Conservation (phyloP, 2,797 vertebrate genomes). For the Peromyscus melanophrys region DNA sequence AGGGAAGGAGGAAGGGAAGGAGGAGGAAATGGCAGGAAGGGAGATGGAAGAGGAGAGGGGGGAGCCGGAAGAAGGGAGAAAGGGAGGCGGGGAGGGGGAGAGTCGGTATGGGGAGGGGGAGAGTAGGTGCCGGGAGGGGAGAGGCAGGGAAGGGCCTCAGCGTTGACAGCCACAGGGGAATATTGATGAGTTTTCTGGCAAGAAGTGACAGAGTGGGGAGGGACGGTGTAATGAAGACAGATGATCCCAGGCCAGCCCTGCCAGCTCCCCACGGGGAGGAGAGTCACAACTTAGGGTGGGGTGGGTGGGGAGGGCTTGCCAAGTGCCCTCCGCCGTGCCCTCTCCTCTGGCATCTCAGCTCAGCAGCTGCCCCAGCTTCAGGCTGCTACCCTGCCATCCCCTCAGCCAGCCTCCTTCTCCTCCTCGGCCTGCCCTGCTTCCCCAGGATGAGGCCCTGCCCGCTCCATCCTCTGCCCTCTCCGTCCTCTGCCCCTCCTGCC, state of each 20-base stretch:
- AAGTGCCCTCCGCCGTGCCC: neutral
- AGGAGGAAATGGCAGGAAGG: neutral
- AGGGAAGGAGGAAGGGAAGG: neutral
- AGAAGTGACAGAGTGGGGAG: slow-evolving; percentile 87
- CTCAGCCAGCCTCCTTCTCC: too few species aligned
- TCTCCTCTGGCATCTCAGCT: neutral
- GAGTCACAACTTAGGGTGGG: slow-evolving; percentile 35
- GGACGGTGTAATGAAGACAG: slow-evolving; percentile 90
- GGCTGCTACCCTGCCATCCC: neutral
- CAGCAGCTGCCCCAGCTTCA: slow-evolving; percentile 40
- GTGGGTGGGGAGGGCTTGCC: neutral
- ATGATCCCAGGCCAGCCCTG: slow-evolving; percentile 86
- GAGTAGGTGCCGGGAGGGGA: neutral
- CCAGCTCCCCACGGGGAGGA: slow-evolving; percentile 77
- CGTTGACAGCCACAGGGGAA: slow-evolving; percentile 76
- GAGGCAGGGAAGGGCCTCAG: neutral
- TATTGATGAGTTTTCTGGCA: slow-evolving; percentile 89
- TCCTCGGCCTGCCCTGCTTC: neutral
- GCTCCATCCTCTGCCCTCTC: too few species aligned
- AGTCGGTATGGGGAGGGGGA: too few species aligned
- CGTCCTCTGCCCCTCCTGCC: neutral
- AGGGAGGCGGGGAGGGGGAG: neutral
- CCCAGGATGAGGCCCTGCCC: neutral
- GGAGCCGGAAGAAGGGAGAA: too few species aligned
- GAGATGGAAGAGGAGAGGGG: too few species aligned